Evolutionary conservation across 2,888 invertebrate species (phyloP).

Genomic region (Watsonalla cultraria): DNA sequence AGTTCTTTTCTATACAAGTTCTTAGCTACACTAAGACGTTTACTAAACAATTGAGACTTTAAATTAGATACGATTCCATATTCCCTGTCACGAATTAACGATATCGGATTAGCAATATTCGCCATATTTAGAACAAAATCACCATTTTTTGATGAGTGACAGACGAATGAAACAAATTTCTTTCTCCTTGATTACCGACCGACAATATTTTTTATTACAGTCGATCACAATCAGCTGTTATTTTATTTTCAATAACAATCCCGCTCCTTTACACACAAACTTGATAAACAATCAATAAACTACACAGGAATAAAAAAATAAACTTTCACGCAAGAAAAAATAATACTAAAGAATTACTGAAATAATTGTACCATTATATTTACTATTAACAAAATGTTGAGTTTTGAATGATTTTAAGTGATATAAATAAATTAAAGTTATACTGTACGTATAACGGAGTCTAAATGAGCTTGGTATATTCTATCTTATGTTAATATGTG

Average conservation of each 20-base stretch:
- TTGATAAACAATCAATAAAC: not conserved
- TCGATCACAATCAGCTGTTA: constrained; percentile 62
- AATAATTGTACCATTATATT: no score
- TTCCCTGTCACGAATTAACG: constrained; percentile 80
- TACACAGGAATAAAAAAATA: not conserved
- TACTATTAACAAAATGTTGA: no score
- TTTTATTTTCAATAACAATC: constrained; percentile 63
- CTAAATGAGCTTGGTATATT: no score
- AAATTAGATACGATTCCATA: constrained; percentile 78
- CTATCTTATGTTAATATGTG: no score
- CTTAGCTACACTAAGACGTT: constrained; percentile 82
- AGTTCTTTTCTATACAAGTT: constrained; percentile 91
- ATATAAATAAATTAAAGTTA: no score
- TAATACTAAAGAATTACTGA: no score
- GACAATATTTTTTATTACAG: no score
- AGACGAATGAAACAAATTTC: constrained; percentile 37
- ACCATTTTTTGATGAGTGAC: constrained; percentile 54
- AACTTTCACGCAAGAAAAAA: constrained; percentile 1
- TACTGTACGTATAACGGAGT: no score
- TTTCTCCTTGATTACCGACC: constrained; percentile 15
- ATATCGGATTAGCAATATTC: constrained; percentile 77
- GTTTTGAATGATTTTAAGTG: no score
- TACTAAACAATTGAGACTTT: constrained; percentile 79
- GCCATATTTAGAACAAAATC: constrained; percentile 65
- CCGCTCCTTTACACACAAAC: constrained; percentile 14